Conservation (phyloP, 2,888 invertebrate genomes). For the Calameuta idolon region DNA sequence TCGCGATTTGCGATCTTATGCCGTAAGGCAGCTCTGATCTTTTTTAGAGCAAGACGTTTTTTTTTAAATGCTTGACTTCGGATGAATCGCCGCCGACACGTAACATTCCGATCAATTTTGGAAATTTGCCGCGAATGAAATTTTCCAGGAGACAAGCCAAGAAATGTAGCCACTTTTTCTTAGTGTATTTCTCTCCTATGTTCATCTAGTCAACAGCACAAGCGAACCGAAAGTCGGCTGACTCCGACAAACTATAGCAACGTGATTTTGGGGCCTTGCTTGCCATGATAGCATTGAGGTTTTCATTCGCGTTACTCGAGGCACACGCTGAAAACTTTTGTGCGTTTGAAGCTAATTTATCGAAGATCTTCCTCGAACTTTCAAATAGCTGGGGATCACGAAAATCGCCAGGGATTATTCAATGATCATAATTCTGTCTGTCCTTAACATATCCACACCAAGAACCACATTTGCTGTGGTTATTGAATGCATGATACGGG, state of each 20-base stretch:
- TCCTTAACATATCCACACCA: constrained; percentile 31
- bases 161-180: constrained; percentile 11
- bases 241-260: constrained; percentile 26
- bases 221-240: constrained; percentile 31
- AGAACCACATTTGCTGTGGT: constrained; percentile 29
- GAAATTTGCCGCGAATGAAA: constrained; percentile 17
- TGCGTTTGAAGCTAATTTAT: constrained; percentile 24
- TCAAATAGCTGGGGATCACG: constrained; percentile 24
- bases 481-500: constrained; percentile 30
- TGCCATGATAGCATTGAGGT: constrained; percentile 32
- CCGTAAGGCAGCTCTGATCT: constrained; percentile 20
- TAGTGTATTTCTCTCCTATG: constrained; percentile 27
- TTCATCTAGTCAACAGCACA: constrained; percentile 32
- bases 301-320: constrained; percentile 34
- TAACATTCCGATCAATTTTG: constrained; percentile 10
- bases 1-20: constrained; percentile 23
- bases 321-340: constrained; percentile 27
- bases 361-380: constrained; percentile 22
- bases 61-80: constrained; percentile 15
- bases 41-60: constrained; percentile 21
- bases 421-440: constrained; percentile 9
- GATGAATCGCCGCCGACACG: constrained; percentile 6
- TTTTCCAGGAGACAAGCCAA: constrained; percentile 21
- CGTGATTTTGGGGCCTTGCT: constrained; percentile 31
- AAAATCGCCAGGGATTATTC: constrained; percentile 24